phyloP scores from a whole-genome alignment of 2,888 invertebrate genomes.

The Galeopsomyia nigrocyanea region DNA sequence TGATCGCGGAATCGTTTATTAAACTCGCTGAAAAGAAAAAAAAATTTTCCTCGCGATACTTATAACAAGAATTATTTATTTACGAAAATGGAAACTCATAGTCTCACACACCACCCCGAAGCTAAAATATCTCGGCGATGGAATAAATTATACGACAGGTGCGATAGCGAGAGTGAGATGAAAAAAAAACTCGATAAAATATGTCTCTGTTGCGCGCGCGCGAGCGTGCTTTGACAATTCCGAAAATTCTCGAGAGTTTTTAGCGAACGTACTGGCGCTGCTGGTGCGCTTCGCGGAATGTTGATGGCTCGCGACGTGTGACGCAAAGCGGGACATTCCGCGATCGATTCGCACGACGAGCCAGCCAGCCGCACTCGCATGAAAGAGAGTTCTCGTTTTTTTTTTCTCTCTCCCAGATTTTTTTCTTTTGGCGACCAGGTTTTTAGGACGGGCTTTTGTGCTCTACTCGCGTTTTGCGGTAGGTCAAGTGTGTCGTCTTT shows the following conservation, averaged over 20 bases:
- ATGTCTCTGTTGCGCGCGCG: slow-evolving; percentile 62
- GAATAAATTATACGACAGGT: slow-evolving; percentile 49
- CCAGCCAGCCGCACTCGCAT: slow-evolving; percentile 2
- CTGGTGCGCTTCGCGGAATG: slow-evolving; percentile 55
- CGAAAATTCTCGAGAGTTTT: slow-evolving; percentile 58
- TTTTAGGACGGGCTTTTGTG: slow-evolving; percentile 2
- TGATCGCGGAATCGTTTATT: no score
- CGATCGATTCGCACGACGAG: slow-evolving; percentile 46
- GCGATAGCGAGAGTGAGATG: slow-evolving; percentile 25
- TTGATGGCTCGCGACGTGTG: slow-evolving; percentile 60
- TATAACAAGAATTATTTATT: no score
- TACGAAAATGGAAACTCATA: not conserved
- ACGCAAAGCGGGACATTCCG: slow-evolving; percentile 46
- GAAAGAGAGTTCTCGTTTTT: slow-evolving; percentile 40
- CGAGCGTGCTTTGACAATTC: slow-evolving; percentile 23
- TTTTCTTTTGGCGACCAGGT: slow-evolving; percentile 4
- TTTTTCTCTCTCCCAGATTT: not conserved
- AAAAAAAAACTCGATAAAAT: slow-evolving; percentile 55
- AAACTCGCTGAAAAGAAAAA: no score
- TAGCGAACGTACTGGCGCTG: slow-evolving; percentile 52
- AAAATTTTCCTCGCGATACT: no score
- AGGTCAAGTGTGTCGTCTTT: no score
- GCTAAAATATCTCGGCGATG: slow-evolving; percentile 43
- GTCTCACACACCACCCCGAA: slow-evolving; percentile 17
- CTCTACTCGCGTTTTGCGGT: no score